These are phyloP conservation scores for Lophius piscatorius DNA, from an alignment of 2,113 vertebrate genomes.

Conservation along the genomic window DNA sequence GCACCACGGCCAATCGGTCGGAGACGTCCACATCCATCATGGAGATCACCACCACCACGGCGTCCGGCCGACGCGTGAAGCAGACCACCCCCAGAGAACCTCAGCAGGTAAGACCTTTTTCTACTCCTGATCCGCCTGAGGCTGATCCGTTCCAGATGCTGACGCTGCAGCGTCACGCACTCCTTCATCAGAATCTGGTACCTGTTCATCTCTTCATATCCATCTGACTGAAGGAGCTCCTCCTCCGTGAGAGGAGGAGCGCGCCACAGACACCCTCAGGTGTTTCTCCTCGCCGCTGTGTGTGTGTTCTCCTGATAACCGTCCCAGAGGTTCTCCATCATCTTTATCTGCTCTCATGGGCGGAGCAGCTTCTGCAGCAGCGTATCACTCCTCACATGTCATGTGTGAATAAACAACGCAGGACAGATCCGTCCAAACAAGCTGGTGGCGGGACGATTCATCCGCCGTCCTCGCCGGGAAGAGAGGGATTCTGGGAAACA, in stretches of 20 bases:
- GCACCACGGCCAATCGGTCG: slow-evolving; percentile 94
- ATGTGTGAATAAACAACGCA: too few relatives aligned
- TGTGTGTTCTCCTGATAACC: slow-evolving; percentile 43
- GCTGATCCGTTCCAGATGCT: too few relatives aligned
- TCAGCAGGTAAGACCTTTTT: slow-evolving; percentile 84
- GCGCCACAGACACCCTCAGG: too few relatives aligned
- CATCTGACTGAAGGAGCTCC: too few relatives aligned
- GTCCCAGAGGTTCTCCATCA: slow-evolving; percentile 54
- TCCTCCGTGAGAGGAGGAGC: too few relatives aligned
- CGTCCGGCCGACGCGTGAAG: slow-evolving; percentile 91
- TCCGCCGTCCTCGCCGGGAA: not conserved
- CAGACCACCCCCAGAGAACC: slow-evolving; percentile 91
- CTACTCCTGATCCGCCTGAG: too few relatives aligned
- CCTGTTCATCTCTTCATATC: too few relatives aligned
- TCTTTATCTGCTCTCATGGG: slow-evolving; percentile 59
- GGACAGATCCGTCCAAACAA: slow-evolving; percentile 35
- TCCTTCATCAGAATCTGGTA: too few relatives aligned
- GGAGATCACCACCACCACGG: slow-evolving; percentile 96
- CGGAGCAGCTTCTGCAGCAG: slow-evolving; percentile 48
- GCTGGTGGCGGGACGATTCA: slow-evolving; percentile 10
- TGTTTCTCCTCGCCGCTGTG: slow-evolving; percentile 28
- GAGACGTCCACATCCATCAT: slow-evolving; percentile 97
- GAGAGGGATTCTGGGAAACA: too few relatives aligned
- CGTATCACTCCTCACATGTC: slow-evolving; percentile 55
- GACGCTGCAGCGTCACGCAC: too few relatives aligned